Evolutionary conservation across 23 tunicate genomes (phyloP), one percentile per base, ranked within the genome.

Genomic region (Halocynthia roretzi): DNA sequence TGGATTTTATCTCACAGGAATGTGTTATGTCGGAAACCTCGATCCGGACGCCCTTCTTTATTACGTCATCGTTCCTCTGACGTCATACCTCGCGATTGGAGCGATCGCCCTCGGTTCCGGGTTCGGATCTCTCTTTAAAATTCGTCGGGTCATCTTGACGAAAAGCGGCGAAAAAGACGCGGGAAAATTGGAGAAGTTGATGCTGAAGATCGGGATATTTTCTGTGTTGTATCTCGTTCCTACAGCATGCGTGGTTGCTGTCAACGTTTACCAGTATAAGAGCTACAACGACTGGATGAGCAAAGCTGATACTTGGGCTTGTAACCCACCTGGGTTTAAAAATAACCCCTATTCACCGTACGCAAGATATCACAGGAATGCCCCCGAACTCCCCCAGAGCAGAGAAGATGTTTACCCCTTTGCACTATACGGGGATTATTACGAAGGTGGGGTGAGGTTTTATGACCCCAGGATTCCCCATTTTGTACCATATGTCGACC

Each of bases 11-110:
- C 56, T 83, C 74, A 7, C 83, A 89, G 96, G 96, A 6, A 9
- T 89, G 20, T 89, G 96, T 72, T 83, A 83, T 80, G 83, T 89
- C 64, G 96, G 96, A 15, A 89, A 84, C 57, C 67, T 83, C 51
- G 88, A 89, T 31, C 85, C 80, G 5, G 85, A 83, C 44, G 60
- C 85, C 56, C 68, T 83, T 62, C 67, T 89, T 78, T 80, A 89
- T 69, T 83, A 70, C 77, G 88, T 89, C 63, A 89, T 89, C 6
- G 76, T 89, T 17, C 96, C 96, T 14, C 54, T 84, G 52, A 70
- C 87, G 7, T 75, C 80, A 9, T 89, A 89, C 70, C 69, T 89
- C 67, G 71, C 80, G 51, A 78, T 75, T 48, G 96, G 96, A 44
- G 76, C 85, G 14, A 71, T 84, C 56, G 77, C 85, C 1, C 78